Conservation (phyloP, 2,888 invertebrate genomes). For the Phragmatobia fuliginosa region DNA sequence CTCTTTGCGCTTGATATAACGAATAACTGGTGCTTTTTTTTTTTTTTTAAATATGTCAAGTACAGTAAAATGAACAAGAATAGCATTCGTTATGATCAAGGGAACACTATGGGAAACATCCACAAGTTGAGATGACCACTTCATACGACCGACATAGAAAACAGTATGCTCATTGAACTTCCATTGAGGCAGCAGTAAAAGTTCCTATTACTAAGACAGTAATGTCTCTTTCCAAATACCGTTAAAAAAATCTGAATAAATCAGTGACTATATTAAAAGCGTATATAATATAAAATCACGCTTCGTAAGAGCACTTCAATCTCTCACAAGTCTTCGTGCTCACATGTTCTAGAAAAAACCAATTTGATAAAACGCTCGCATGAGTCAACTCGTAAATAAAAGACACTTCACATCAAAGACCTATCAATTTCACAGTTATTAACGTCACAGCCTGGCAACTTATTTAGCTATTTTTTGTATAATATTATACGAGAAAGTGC, state of each 20-base stretch:
- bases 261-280: neutral
- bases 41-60: no score
- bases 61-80: no score
- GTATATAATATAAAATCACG: neutral
- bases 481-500: neutral
- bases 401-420: slow-evolving; percentile 40
- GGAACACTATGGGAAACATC: no score
- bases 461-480: neutral
- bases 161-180: no score
- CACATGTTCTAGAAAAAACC: slow-evolving; percentile 17
- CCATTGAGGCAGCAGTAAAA: no score
- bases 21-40: no score
- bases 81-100: no score
- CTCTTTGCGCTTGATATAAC: no score
- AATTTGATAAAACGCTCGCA: slow-evolving; percentile 16
- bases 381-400: slow-evolving; percentile 27
- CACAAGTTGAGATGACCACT: no score
- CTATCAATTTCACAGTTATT: slow-evolving; percentile 50
- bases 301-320: neutral
- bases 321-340: slow-evolving; percentile 8
- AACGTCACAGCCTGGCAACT: slow-evolving; percentile 15
- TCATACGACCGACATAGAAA: no score
- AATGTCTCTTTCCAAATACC: neutral
- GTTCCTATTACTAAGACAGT: no score
- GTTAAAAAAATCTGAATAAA: neutral